These are phyloP conservation scores for Tinea semifulvella DNA, from an alignment of 2,888 invertebrate species.

Conservation along the genomic window DNA sequence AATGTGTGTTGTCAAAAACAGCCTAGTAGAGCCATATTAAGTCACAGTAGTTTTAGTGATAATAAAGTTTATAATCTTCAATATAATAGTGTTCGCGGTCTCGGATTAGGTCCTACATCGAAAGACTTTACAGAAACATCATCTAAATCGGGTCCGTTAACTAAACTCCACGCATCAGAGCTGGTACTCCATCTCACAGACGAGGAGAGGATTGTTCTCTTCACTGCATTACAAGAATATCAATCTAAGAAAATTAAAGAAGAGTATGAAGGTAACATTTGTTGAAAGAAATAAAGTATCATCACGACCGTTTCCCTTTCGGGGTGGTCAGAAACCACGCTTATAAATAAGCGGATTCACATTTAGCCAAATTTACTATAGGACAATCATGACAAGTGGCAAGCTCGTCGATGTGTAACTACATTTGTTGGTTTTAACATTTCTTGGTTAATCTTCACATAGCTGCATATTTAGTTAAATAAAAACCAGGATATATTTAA, in stretches of 20 bases:
- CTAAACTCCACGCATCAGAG: constrained; percentile 78
- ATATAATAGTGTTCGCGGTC: constrained; percentile 15
- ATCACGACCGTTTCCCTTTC: too few species aligned
- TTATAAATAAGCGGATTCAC: too few species aligned
- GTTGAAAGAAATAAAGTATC: too few species aligned
- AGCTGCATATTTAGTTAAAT: too few species aligned
- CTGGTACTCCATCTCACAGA: constrained; percentile 75
- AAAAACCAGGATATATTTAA: too few species aligned
- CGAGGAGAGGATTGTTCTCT: constrained; percentile 75
- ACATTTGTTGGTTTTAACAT: too few species aligned
- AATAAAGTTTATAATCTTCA: background rate
- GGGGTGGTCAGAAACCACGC: too few species aligned
- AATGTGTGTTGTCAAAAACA: constrained; percentile 28
- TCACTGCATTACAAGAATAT: constrained; percentile 75
- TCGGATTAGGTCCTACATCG: constrained; percentile 53
- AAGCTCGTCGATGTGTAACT: too few species aligned
- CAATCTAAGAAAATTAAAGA: constrained; percentile 79
- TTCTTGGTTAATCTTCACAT: too few species aligned
- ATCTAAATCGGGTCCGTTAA: constrained; percentile 50
- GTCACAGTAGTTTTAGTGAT: background rate
- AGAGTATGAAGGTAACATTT: constrained; percentile 76
- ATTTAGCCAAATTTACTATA: too few species aligned
- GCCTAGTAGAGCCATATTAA: background rate
- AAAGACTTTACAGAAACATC: constrained; percentile 47
- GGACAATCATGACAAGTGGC: too few species aligned